Base-by-base conservation (phyloP, 2,888 invertebrate genomes). In the Calliphora vomitoria region DNA sequence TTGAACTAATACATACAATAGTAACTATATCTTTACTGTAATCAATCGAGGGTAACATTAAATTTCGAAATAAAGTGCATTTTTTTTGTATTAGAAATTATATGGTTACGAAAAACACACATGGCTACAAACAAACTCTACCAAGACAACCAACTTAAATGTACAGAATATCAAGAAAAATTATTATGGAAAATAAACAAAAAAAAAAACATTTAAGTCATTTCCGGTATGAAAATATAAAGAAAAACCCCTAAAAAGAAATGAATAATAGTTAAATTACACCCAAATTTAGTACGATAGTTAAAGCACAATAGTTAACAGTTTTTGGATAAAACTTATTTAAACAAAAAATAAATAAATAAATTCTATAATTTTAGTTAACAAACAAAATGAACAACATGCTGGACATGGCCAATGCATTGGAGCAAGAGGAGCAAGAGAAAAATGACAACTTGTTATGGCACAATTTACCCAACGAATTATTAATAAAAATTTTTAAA, bases 401-500 rank as follows among this genome's bases (percentile, higher is more conserved):
- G 11, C 11, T 66, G 58, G 75, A 66, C 1, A n/a, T 60, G 53
- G 41, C 44, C 4, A 25, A 18, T 13, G 58, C 20, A 6, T 64
- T 80, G n/a, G 44, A 31, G 10, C 20, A 4, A 0, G 35, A 50
- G 0, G 6, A 25, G 1, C 11, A 3, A 35, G 62, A 11, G 3
- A 3, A 76, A 20, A 31, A 72, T 6, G 0, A 6, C 3, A 25
- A 11, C 15, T 15, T 0, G 44, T 13, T 13, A 15, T 84, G 66
- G 44, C 44, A 64, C 20, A 72, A 89, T 15, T 79, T 93, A 68
- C 93, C 93, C 5, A 90, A 90, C 41, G 93, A 93, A 47, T 25
- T 93, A 35, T 89, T 91, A 88, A 88, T 93, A 4, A 88, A 91
- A 66, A 90, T 93, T 11, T 91, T 93, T 82, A 80, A 89, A 2